Evolutionary conservation across 2,797 vertebrate genomes (phyloP).

Genomic region (Lophotriccus pileatus): DNA sequence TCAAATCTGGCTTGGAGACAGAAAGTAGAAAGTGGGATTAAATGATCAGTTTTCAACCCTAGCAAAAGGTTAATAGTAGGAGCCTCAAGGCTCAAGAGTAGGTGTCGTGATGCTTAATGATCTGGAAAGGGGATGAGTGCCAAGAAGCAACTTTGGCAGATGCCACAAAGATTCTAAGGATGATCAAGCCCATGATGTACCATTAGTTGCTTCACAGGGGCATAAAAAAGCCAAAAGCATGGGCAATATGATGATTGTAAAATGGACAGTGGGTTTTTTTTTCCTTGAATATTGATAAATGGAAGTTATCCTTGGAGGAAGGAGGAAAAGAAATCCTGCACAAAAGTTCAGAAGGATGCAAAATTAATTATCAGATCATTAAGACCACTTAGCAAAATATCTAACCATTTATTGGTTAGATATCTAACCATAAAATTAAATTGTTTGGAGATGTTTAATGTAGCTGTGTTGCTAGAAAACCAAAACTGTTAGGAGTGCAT

Average conservation of each 20-base stretch:
- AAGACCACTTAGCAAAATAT: not conserved
- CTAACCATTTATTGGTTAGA: not conserved
- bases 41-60: constrained; percentile 2
- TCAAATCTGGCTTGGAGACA: constrained; percentile 1
- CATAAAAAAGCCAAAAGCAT: not conserved
- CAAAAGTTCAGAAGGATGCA: not conserved
- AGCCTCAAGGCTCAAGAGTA: not conserved
- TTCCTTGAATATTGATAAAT: not conserved
- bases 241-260: not conserved
- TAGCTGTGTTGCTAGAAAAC: not conserved
- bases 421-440: not conserved
- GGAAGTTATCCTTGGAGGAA: not conserved
- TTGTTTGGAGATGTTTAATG: not conserved
- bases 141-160: not conserved
- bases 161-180: not conserved
- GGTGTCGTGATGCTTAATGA: not conserved
- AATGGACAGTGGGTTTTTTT: rapidly evolving
- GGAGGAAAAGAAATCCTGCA: not conserved
- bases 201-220: not conserved
- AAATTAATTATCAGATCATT: not conserved
- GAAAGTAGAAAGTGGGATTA: not conserved
- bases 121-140: not conserved
- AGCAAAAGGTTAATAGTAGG: constrained; percentile 4
- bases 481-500: not conserved
- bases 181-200: not conserved